These are phyloP conservation scores for Lypha dubia DNA, from an alignment of 2,888 invertebrate genomes.

Conservation along the genomic window DNA sequence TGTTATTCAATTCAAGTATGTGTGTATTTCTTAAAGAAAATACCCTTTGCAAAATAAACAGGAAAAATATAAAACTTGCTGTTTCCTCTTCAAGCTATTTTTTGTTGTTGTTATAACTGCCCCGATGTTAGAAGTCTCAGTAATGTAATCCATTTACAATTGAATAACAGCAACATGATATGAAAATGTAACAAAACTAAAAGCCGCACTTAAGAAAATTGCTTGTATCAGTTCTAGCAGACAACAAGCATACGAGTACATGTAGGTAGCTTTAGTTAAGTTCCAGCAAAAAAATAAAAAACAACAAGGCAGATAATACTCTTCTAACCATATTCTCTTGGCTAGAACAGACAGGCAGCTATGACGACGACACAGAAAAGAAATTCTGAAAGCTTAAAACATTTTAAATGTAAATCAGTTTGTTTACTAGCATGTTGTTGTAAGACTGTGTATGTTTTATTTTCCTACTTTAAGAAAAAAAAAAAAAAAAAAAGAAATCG, in stretches of 20 bases:
- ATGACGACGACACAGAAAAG: slow-evolving; percentile 33
- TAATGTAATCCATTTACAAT: slow-evolving; percentile 49
- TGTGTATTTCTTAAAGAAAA: neutral
- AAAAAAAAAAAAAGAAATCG: too few species aligned
- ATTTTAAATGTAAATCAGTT: slow-evolving; percentile 69
- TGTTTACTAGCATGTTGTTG: slow-evolving; percentile 40
- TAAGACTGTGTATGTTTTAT: too few species aligned
- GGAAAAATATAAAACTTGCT: neutral
- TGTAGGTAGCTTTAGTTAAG: slow-evolving; percentile 6
- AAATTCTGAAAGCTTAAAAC: slow-evolving; percentile 49
- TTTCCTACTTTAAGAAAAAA: neutral
- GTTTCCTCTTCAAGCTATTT: neutral
- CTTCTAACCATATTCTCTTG: slow-evolving; percentile 42
- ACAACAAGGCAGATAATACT: too few species aligned
- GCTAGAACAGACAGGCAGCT: slow-evolving; percentile 8
- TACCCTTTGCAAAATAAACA: neutral
- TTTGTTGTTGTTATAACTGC: slow-evolving; percentile 23
- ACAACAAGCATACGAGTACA: slow-evolving; percentile 14
- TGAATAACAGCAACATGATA: slow-evolving; percentile 19
- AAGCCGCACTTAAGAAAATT: slow-evolving; percentile 68
- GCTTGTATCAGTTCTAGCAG: slow-evolving; percentile 24
- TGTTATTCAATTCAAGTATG: too few species aligned
- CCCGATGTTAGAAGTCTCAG: neutral
- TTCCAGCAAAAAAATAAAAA: neutral
- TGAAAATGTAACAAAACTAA: slow-evolving; percentile 46